A percentile compares a stretch with the other conserved stretches of the same genome.
phyloP scores from a whole-genome alignment of 2,797 vertebrate species.

The Anas acuta region DNA sequence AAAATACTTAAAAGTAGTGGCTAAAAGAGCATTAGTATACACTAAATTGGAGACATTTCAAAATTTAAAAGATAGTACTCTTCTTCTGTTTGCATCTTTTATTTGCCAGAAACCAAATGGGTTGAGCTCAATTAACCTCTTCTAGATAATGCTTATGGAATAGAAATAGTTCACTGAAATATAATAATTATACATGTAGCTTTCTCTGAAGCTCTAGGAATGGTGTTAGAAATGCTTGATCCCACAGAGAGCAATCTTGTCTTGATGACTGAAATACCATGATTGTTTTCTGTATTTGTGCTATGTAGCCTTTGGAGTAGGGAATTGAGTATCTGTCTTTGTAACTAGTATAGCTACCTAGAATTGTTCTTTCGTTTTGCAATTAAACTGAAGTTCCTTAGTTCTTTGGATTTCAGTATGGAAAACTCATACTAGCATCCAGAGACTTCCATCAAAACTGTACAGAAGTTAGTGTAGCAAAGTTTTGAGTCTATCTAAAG shows the following conservation, averaged over 20 bases:
- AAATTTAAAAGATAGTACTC: background rate
- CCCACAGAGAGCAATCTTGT: background rate
- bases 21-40: background rate
- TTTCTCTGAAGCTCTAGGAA: background rate
- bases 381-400: background rate
- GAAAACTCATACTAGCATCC: background rate
- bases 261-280: background rate
- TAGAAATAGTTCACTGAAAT: background rate
- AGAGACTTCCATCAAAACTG: background rate
- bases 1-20: background rate
- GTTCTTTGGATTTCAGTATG: background rate
- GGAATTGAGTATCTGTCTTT: background rate
- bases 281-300: background rate
- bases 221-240: background rate
- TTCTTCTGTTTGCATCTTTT: background rate
- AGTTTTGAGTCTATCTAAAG: background rate
- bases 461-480: background rate
- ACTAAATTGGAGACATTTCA: background rate
- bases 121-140: background rate
- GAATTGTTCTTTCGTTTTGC: background rate
- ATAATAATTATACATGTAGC: background rate
- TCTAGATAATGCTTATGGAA: background rate
- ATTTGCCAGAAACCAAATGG: background rate
- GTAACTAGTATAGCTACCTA: background rate
- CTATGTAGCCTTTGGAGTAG: background rate